phyloP scores from a whole-genome alignment of 1,140 invertebrate genomes.

The Saccostrea glomerata region DNA sequence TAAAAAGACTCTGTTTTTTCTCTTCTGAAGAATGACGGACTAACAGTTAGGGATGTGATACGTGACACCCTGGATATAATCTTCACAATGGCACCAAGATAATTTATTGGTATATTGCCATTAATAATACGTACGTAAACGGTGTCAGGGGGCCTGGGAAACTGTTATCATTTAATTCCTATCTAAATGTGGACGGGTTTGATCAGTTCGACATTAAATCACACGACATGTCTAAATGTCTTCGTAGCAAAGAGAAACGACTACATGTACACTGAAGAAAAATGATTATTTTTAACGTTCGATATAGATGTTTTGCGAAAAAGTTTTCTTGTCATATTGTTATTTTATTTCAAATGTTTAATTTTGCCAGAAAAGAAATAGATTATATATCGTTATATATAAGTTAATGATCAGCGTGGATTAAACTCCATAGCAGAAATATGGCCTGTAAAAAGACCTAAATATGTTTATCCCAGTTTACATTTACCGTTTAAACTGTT shows the following conservation, averaged over 20 bases:
- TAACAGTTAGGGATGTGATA: background rate
- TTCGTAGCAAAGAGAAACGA: background rate
- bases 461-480: too few species aligned
- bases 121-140: background rate
- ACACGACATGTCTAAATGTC: background rate
- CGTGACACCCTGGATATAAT: background rate
- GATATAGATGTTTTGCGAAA: background rate
- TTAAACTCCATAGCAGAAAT: too few species aligned
- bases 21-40: background rate
- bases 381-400: too few species aligned
- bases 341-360: too few species aligned
- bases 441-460: too few species aligned
- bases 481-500: too few species aligned
- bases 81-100: background rate
- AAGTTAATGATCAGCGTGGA: too few species aligned
- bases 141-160: background rate
- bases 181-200: conserved; percentile 20
- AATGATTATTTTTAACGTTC: background rate
- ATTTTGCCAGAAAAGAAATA: too few species aligned
- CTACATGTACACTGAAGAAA: background rate
- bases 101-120: conserved; percentile 21
- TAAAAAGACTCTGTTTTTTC: background rate
- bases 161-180: conserved; percentile 20
- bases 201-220: conserved; percentile 23
- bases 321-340: too few species aligned